These are phyloP conservation scores for Spicauda simplicius DNA, from an alignment of 2,888 invertebrate species.

Conservation along the genomic window DNA sequence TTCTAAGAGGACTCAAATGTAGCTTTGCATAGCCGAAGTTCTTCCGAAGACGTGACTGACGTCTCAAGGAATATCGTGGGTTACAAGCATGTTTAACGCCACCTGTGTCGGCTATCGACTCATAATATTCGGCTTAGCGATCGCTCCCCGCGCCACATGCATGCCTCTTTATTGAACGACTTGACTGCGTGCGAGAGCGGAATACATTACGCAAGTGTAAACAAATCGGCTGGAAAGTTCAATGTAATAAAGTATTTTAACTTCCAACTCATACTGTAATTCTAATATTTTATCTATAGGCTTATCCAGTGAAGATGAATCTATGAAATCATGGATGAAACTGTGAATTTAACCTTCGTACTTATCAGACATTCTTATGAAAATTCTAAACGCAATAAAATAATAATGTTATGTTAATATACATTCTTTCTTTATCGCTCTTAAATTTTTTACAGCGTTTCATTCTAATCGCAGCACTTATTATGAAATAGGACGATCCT, in stretches of 20 bases:
- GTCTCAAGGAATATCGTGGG: constrained; percentile 34
- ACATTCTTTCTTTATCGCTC: too few relatives aligned
- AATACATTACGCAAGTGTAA: constrained; percentile 37
- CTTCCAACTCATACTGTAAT: not conserved
- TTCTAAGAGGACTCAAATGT: not conserved
- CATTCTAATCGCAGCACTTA: too few relatives aligned
- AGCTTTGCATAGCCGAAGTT: constrained; percentile 5
- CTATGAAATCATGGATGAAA: too few relatives aligned
- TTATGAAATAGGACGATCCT: too few relatives aligned
- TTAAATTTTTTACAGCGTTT: too few relatives aligned
- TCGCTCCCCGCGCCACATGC: constrained; percentile 47
- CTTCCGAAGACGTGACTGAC: constrained; percentile 30
- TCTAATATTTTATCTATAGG: too few relatives aligned
- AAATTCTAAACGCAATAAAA: too few relatives aligned
- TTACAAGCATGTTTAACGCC: constrained; percentile 77
- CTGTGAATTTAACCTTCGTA: too few relatives aligned
- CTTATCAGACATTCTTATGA: too few relatives aligned
- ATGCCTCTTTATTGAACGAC: constrained; percentile 45
- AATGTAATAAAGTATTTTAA: not conserved
- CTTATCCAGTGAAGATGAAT: too few relatives aligned
- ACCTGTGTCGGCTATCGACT: constrained; percentile 79
- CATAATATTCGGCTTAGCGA: constrained; percentile 85
- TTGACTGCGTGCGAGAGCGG: constrained; percentile 26
- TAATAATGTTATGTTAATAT: too few relatives aligned
- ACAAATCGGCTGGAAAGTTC: constrained; percentile 28